Conservation (phyloP, 2,888 invertebrate genomes). For the Zaprionus obscuricornis region DNA sequence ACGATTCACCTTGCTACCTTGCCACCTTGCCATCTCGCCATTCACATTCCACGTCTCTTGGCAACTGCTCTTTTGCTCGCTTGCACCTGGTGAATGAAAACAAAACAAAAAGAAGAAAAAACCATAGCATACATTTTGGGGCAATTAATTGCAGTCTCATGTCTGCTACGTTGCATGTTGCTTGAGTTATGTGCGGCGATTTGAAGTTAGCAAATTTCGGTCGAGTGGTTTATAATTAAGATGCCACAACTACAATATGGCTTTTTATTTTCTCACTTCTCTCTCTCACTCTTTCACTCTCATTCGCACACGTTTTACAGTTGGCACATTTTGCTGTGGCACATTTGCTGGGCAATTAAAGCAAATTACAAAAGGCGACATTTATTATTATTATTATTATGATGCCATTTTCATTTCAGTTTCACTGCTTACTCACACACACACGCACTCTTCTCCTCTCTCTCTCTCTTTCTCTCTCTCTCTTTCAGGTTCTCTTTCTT, state of each 20-base stretch:
- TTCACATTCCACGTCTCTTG: too few species aligned
- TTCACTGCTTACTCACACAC: too few species aligned
- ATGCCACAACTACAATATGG: conserved; percentile 32
- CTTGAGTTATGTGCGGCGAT: conserved; percentile 43
- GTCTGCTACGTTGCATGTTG: neutral
- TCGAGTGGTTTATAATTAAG: conserved; percentile 48
- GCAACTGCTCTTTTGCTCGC: too few species aligned
- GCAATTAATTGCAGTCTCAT: conserved; percentile 49
- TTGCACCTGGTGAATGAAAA: too few species aligned
- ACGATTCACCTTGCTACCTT: neutral
- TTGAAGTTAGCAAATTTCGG: conserved; percentile 17
- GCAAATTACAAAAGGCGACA: conserved; percentile 70
- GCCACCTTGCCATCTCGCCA: conserved; percentile 27
- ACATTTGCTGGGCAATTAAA: conserved; percentile 66
- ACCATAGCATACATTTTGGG: conserved; percentile 48
- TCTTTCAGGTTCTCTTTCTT: neutral
- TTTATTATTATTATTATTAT: conserved; percentile 66
- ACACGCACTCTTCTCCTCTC: too few species aligned
- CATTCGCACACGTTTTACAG: neutral
- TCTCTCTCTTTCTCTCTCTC: neutral
- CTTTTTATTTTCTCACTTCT: neutral
- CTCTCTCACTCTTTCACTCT: too few species aligned
- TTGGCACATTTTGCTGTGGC: conserved; percentile 31
- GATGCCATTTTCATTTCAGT: too few species aligned
- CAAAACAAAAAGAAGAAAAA: conserved; percentile 27